These are phyloP conservation scores for Lissonota sp. DNA, from an alignment of 2,888 invertebrate genomes.

Conservation along the genomic window DNA sequence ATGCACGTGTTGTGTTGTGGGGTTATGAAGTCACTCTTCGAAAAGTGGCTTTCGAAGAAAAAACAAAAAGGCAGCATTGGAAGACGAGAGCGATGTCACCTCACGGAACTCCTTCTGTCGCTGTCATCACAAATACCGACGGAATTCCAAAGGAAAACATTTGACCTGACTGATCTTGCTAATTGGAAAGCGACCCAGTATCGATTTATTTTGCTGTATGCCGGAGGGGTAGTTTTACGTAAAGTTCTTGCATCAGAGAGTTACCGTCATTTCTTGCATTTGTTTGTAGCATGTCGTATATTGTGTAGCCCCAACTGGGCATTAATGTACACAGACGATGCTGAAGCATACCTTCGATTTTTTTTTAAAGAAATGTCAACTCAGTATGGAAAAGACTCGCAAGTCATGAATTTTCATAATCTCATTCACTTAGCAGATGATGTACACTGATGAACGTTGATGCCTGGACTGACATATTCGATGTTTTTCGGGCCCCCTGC, in stretches of 20 bases:
- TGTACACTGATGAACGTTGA: too few species aligned
- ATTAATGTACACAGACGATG: conserved; percentile 33
- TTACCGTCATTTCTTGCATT: conserved; percentile 57
- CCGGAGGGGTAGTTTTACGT: conserved; percentile 28
- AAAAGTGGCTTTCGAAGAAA: conserved; percentile 44
- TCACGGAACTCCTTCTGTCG: conserved; percentile 28
- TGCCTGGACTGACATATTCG: too few species aligned
- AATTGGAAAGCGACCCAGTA: conserved; percentile 58
- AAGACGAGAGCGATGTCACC: conserved; percentile 27
- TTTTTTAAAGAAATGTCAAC: conserved; percentile 53
- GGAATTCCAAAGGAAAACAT: conserved; percentile 50
- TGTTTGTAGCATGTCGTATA: conserved; percentile 56
- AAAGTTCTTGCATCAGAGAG: conserved; percentile 21
- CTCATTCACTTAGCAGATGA: conserved; percentile 62
- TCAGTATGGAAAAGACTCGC: conserved; percentile 51
- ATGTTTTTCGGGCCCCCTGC: too few species aligned
- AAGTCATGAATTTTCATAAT: conserved; percentile 58
- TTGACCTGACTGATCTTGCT: conserved; percentile 37
- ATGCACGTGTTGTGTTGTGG: conserved; percentile 54
- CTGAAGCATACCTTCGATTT: conserved; percentile 32
- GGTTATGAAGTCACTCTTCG: conserved; percentile 42
- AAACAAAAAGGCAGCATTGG: conserved; percentile 47
- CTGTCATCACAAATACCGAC: conserved; percentile 24
- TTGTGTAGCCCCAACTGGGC: conserved; percentile 34
- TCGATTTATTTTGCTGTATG: conserved; percentile 47